Percentiles rank a stretch among this genome's conserved stretches.
Evolutionary conservation across 2,797 vertebrate species (phyloP).

Genomic region (Anas flavirostris): DNA sequence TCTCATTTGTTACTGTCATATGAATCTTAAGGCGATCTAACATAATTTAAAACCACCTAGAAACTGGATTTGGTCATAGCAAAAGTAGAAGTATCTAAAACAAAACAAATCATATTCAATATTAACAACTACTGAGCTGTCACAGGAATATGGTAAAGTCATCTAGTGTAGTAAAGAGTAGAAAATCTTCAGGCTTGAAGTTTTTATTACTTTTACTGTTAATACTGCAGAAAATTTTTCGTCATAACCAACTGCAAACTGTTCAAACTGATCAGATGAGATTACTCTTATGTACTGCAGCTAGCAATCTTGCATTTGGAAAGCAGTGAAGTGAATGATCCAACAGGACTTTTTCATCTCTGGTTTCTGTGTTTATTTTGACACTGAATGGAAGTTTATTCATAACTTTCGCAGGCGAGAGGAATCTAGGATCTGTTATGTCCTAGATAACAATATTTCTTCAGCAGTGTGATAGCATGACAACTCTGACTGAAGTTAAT

Average conservation of each 20-base stretch:
- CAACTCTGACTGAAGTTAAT: background rate
- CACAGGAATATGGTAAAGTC: constrained; percentile 11
- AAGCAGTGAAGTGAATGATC: background rate
- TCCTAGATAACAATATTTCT: background rate
- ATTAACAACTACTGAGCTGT: constrained; percentile 2
- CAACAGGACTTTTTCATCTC: background rate
- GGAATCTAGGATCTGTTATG: background rate
- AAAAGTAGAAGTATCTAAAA: constrained; percentile 19
- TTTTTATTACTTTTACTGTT: constrained; percentile 42
- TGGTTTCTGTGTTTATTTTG: background rate
- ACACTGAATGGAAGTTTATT: background rate
- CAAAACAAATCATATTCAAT: constrained; percentile 31
- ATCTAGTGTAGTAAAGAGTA: constrained; percentile 28
- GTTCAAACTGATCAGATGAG: background rate
- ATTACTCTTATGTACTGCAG: background rate
- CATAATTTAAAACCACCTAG: constrained; percentile 20
- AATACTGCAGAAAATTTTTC: constrained; percentile 20
- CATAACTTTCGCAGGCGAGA: background rate
- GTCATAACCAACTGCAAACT: background rate
- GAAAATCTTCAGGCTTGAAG: background rate
- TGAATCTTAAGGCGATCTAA: background rate
- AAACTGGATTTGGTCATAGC: constrained; percentile 42
- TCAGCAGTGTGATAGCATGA: background rate
- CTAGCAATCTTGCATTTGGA: background rate
- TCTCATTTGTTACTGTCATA: background rate